Percentiles rank a stretch among this genome's conserved stretches.
These are phyloP conservation scores for Fragum whitleyi DNA, from an alignment of 2,888 invertebrate genomes.

Conservation along the genomic window DNA sequence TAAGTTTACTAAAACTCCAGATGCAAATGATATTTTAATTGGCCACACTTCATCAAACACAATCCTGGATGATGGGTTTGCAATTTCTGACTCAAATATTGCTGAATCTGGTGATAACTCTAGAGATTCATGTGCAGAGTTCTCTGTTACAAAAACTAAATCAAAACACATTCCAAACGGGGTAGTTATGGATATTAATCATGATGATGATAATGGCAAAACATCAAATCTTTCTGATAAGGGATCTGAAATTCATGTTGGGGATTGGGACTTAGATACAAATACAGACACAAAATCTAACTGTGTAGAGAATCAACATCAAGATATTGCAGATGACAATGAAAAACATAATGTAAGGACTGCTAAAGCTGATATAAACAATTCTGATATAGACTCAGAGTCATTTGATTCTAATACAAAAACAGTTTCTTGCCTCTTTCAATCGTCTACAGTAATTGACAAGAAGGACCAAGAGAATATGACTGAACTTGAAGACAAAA, in stretches of 20 bases:
- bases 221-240: not conserved
- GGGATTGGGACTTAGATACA: not conserved
- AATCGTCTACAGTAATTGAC: not conserved
- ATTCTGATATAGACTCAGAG: not conserved
- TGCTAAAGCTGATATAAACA: too few relatives aligned
- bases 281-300: not conserved
- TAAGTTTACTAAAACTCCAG: not conserved
- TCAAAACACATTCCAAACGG: not conserved
- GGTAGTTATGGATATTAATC: not conserved
- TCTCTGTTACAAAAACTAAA: not conserved
- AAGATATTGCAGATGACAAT: too few relatives aligned
- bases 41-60: not conserved
- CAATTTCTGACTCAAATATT: not conserved
- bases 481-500: constrained; percentile 12
- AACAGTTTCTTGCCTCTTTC: not conserved
- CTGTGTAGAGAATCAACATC: too few relatives aligned
- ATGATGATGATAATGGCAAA: not conserved
- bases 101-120: not conserved
- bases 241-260: not conserved
- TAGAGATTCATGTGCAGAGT: not conserved
- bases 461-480: not conserved
- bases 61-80: not conserved
- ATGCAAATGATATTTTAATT: not conserved
- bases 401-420: not conserved
- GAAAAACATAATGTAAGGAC: too few relatives aligned